Evolutionary conservation across 2,797 vertebrate genomes (phyloP).

Genomic region (Sardinella longiceps): DNA sequence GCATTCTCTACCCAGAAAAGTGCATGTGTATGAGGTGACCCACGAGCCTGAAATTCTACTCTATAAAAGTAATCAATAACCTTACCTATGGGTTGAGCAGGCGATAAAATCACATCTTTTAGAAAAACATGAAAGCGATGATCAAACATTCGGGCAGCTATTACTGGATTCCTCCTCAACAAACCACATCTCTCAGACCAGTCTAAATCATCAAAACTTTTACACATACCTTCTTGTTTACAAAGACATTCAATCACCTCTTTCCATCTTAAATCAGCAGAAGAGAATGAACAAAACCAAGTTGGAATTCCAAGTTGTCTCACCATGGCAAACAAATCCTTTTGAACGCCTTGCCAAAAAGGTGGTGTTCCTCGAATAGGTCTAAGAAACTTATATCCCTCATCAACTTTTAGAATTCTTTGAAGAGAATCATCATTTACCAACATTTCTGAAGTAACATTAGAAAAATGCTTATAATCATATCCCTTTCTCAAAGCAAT

Average conservation of each 20-base stretch:
- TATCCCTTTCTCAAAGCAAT: no score
- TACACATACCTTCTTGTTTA: neutral
- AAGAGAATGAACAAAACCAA: slow-evolving; percentile 53
- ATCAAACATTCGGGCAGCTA: slow-evolving; percentile 46
- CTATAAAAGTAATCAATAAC: slow-evolving; percentile 32
- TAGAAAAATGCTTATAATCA: no score
- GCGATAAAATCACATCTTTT: slow-evolving; percentile 33
- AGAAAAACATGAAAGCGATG: slow-evolving; percentile 33
- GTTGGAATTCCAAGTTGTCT: slow-evolving; percentile 42
- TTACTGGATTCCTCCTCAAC: slow-evolving; percentile 32
- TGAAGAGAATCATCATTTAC: no score
- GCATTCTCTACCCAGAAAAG: slow-evolving; percentile 37
- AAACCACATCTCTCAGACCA: slow-evolving; percentile 39
- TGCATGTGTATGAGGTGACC: neutral
- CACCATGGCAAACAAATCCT: slow-evolving; percentile 38
- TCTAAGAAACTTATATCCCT: no score
- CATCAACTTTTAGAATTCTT: no score
- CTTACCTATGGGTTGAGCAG: slow-evolving; percentile 26
- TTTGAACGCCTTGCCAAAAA: no score
- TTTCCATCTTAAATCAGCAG: slow-evolving; percentile 39
- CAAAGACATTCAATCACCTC: slow-evolving; percentile 34
- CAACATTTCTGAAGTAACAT: no score
- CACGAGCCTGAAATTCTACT: slow-evolving; percentile 34
- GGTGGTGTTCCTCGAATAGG: no score
- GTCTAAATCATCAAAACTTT: slow-evolving; percentile 1